These are phyloP conservation scores for Scatophagus argus DNA, from an alignment of 2,113 vertebrate genomes.

Conservation along the genomic window DNA sequence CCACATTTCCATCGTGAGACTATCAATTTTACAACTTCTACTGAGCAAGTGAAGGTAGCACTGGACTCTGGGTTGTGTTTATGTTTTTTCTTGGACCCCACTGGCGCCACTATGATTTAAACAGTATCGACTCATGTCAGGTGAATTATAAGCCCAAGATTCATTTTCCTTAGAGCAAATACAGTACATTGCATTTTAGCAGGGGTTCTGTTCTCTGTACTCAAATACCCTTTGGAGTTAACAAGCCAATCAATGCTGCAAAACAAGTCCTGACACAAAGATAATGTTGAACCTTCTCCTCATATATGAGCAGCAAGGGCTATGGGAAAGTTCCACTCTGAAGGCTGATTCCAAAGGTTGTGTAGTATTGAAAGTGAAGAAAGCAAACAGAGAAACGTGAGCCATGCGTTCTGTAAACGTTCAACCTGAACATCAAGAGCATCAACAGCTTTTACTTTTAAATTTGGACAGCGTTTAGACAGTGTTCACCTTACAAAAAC, in stretches of 20 bases:
- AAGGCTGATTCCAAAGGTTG: conserved; percentile 58
- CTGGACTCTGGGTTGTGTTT: conserved; percentile 13
- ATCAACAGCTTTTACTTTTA: neutral
- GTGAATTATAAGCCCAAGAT: neutral
- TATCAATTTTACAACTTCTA: neutral
- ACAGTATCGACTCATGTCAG: neutral
- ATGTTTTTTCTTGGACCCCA: conserved; percentile 13
- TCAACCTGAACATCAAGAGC: conserved; percentile 15
- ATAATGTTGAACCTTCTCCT: neutral
- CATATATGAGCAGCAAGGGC: neutral
- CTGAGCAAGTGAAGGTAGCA: conserved; percentile 20
- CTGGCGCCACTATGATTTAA: conserved; percentile 19
- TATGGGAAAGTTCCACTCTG: conserved; percentile 64
- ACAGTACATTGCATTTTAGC: neutral
- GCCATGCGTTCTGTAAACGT: conserved; percentile 47
- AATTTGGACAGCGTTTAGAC: too few species aligned
- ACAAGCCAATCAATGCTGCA: neutral
- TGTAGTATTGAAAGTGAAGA: conserved; percentile 46
- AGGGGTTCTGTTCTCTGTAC: neutral
- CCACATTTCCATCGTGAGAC: neutral
- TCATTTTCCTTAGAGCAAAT: too few species aligned
- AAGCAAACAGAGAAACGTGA: conserved; percentile 48
- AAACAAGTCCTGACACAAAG: conserved; percentile 24
- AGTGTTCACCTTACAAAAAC: neutral
- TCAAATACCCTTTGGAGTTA: neutral